Evolutionary conservation across 2,797 vertebrate genomes (phyloP).

Genomic region (Lutjanus campechanus): DNA sequence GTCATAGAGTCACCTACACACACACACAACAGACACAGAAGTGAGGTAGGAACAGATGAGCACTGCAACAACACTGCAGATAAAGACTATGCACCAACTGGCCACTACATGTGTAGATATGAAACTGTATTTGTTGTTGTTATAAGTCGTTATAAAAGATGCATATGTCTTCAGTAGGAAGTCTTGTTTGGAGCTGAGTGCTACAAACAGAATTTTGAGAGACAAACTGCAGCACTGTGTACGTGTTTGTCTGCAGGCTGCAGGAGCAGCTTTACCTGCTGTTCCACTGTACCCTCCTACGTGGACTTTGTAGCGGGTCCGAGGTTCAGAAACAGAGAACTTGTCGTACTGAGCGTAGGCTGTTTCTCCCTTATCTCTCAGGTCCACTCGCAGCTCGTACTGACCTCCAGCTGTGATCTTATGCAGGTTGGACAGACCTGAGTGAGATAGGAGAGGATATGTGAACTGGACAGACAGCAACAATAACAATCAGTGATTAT

Average conservation of each 20-base stretch:
- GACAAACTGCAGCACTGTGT: not conserved
- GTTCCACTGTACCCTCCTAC: conserved; percentile 96
- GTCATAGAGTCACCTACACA: conserved; percentile 94
- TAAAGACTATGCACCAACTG: not conserved
- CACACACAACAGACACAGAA: not conserved
- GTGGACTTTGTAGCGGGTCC: conserved; percentile 91
- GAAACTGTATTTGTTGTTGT: not conserved
- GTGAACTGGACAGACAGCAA: not conserved
- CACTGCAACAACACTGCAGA: not conserved
- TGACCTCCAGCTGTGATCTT: conserved; percentile 94
- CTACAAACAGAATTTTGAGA: not conserved
- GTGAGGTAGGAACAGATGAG: not conserved
- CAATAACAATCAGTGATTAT: not conserved
- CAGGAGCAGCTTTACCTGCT: conserved; percentile 86
- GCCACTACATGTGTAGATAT: not conserved
- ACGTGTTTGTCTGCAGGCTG: not conserved
- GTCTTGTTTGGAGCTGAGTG: not conserved
- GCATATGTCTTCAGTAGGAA: not conserved
- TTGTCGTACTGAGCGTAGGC: conserved; percentile 94
- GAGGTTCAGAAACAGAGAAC: conserved; percentile 91
- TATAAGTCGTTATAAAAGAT: not conserved
- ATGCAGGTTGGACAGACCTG: conserved; percentile 94
- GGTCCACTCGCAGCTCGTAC: conserved; percentile 95
- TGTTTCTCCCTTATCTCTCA: conserved; percentile 89
- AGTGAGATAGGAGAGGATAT: conserved; percentile 9